Conservation (phyloP, 2,113 vertebrate species). For the Sturnira hondurensis region DNA sequence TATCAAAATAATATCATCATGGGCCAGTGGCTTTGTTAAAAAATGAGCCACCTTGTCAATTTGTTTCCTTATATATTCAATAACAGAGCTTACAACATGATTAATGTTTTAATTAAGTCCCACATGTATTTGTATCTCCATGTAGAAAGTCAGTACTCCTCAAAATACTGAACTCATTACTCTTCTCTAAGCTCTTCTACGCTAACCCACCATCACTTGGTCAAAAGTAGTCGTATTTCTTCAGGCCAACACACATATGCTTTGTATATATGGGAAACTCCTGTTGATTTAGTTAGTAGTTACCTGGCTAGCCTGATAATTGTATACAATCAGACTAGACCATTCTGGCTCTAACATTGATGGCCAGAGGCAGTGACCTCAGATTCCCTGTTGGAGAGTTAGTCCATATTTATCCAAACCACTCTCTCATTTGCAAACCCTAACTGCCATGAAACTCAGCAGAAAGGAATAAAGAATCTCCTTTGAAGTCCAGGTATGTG, state of each 20-base stretch:
- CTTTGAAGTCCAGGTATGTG: constrained; percentile 29
- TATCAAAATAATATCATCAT: constrained; percentile 73
- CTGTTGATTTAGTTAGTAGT: constrained; percentile 5
- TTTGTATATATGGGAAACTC: constrained; percentile 14
- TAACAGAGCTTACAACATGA: constrained; percentile 38
- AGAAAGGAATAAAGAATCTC: background rate
- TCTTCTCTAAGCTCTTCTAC: constrained; percentile 17
- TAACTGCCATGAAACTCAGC: constrained; percentile 20
- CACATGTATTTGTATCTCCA: constrained; percentile 24
- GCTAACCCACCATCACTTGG: background rate
- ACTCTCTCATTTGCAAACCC: constrained; percentile 10
- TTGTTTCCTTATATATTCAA: constrained; percentile 59
- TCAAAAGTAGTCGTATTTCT: constrained; percentile 28
- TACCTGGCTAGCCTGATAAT: constrained; percentile 41
- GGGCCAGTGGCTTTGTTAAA: constrained; percentile 64
- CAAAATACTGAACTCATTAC: constrained; percentile 48
- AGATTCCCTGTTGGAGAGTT: background rate
- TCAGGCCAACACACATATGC: background rate
- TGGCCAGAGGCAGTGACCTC: background rate
- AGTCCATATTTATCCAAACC: background rate
- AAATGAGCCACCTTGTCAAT: constrained; percentile 63
- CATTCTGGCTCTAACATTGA: background rate
- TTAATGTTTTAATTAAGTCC: constrained; percentile 68
- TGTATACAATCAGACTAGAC: background rate
- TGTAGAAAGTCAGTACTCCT: constrained; percentile 47